Percentiles rank a stretch among this genome's conserved stretches.
These are phyloP conservation scores for Drosophila kanapiae DNA, from an alignment of 1,140 invertebrate genomes.

Conservation along the genomic window DNA sequence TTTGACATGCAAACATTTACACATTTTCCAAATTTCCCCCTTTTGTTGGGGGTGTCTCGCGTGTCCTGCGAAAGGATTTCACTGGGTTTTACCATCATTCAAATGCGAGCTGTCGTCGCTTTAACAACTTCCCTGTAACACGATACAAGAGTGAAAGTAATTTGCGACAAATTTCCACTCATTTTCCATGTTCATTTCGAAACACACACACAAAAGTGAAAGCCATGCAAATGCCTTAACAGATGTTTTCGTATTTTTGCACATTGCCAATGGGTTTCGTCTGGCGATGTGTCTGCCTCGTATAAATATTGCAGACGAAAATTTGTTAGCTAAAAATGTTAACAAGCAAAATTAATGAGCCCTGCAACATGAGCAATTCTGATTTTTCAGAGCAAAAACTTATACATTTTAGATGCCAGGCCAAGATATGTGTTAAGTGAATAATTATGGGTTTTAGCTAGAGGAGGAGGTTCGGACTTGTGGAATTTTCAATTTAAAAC, in stretches of 20 bases:
- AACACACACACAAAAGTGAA: conserved; percentile 60
- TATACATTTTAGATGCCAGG: conserved; percentile 63
- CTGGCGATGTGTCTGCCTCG: conserved; percentile 31
- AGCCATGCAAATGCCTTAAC: conserved; percentile 77
- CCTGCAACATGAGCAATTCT: conserved; percentile 62
- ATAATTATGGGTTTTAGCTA: conserved; percentile 44
- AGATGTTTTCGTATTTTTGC: conserved; percentile 54
- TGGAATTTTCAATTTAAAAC: conserved; percentile 15
- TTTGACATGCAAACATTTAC: conserved; percentile 80
- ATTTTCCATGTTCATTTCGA: conserved; percentile 41
- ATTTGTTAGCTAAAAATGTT: conserved; percentile 71
- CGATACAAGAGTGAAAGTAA: conserved; percentile 72
- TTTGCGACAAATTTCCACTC: conserved; percentile 79
- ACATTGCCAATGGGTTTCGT: conserved; percentile 34
- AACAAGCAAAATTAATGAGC: conserved; percentile 78
- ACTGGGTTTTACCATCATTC: conserved; percentile 9
- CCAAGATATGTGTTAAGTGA: conserved; percentile 67
- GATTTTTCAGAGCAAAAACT: conserved; percentile 41
- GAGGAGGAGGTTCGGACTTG: not conserved
- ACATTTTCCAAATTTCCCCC: conserved; percentile 16
- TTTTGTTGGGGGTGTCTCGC: conserved; percentile 13
- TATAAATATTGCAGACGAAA: conserved; percentile 24
- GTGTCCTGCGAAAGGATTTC: conserved; percentile 70
- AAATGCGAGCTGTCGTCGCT: conserved; percentile 42
- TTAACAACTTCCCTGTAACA: conserved; percentile 55